Conservation (phyloP, 2,113 vertebrate genomes). For the Neofelis nebulosa region DNA sequence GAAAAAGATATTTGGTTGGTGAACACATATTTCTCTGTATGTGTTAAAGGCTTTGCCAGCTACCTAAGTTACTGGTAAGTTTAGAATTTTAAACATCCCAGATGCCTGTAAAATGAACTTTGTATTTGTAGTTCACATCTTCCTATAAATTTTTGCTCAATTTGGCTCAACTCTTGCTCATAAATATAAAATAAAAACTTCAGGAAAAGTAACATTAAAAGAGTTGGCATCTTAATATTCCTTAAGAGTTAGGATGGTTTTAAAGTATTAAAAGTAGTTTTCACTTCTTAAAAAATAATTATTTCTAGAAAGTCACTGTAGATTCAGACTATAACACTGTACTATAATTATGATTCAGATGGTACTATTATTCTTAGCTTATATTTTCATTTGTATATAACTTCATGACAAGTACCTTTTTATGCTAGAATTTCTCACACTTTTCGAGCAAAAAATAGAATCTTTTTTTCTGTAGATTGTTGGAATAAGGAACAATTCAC, state of each 20-base stretch:
- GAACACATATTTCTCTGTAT: background rate
- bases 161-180: background rate
- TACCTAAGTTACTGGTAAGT: background rate
- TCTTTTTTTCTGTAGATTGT: constrained; percentile 43
- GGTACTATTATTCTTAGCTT: constrained; percentile 70
- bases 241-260: background rate
- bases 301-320: constrained; percentile 58
- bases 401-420: constrained; percentile 76
- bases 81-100: background rate
- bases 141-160: background rate
- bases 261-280: constrained; percentile 34
- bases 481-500: constrained; percentile 69
- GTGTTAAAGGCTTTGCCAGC: background rate
- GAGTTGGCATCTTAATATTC: background rate
- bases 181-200: background rate
- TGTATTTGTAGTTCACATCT: background rate
- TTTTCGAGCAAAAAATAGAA: constrained; percentile 63
- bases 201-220: background rate
- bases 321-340: constrained; percentile 46
- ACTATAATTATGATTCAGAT: constrained; percentile 72
- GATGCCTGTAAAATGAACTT: constrained; percentile 3
- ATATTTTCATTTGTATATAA: constrained; percentile 69
- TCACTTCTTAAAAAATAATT: constrained; percentile 49
- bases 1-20: background rate
- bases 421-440: constrained; percentile 61